Evolutionary conservation across 2,888 invertebrate genomes (phyloP).

Genomic region (Nymphalis polychloros): DNA sequence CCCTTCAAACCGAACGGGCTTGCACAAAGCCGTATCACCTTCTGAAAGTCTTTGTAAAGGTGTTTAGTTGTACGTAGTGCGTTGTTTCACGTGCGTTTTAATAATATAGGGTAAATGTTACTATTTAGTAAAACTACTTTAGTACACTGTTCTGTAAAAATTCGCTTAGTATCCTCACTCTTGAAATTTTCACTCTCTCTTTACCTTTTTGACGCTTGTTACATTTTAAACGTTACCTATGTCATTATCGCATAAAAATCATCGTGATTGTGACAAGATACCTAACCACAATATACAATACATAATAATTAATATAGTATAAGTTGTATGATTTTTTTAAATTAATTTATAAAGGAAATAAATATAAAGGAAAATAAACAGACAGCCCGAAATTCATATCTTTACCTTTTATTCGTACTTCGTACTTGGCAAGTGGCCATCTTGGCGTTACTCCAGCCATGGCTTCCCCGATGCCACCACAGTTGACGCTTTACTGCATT

Average conservation of each 20-base stretch:
- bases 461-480: slow-evolving; percentile 49
- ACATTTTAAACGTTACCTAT: too few relatives aligned
- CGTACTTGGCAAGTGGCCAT: slow-evolving; percentile 81
- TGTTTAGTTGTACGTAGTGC: slow-evolving; percentile 48
- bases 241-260: too few relatives aligned
- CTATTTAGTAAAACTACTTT: background rate
- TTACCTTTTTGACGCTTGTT: background rate
- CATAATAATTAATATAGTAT: too few relatives aligned
- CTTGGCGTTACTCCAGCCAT: slow-evolving; percentile 67
- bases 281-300: too few relatives aligned
- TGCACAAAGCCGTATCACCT: too few relatives aligned
- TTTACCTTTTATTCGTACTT: slow-evolving; percentile 61
- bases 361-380: slow-evolving; percentile 29
- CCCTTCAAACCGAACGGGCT: too few relatives aligned
- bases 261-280: too few relatives aligned
- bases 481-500: slow-evolving; percentile 60
- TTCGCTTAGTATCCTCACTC: background rate
- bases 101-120: slow-evolving; percentile 45
- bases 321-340: too few relatives aligned
- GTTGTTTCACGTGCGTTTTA: slow-evolving; percentile 44
- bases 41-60: slow-evolving; percentile 48
- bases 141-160: background rate
- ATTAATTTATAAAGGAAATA: too few relatives aligned
- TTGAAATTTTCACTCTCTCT: too few relatives aligned
- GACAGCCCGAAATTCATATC: slow-evolving; percentile 31